phyloP scores from a whole-genome alignment of 2,113 vertebrate genomes.

The Capra hircus region DNA sequence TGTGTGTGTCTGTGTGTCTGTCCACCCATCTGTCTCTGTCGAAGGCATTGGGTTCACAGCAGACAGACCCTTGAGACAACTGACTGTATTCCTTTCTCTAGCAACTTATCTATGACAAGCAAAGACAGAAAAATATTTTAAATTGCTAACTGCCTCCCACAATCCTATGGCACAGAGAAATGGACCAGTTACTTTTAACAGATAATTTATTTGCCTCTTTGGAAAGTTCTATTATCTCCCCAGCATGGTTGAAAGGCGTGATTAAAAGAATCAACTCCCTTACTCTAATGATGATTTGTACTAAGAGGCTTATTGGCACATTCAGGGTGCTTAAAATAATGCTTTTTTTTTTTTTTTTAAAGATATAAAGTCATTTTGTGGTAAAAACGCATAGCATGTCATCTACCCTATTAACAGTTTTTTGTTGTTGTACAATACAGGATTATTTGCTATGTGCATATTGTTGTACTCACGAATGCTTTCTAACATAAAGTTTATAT shows the following conservation, averaged over 20 bases:
- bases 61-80: background rate
- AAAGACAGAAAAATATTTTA: conserved; percentile 49
- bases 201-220: conserved; percentile 43
- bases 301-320: conserved; percentile 41
- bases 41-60: background rate
- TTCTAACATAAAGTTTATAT: conserved; percentile 32
- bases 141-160: conserved; percentile 33
- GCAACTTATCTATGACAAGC: background rate
- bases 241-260: background rate
- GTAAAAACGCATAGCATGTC: background rate
- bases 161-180: background rate
- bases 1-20: background rate
- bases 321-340: conserved; percentile 67
- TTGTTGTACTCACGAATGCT: background rate
- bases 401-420: background rate
- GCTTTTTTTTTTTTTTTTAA: conserved; percentile 34
- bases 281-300: conserved; percentile 40
- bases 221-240: conserved; percentile 58
- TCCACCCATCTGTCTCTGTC: background rate
- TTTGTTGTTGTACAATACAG: too few species aligned
- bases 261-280: conserved; percentile 57
- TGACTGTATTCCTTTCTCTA: background rate
- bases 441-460: background rate
- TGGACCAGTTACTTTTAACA: conserved; percentile 38
- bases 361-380: background rate